phyloP scores from a whole-genome alignment of 2,797 vertebrate species.

The Petrocephalus sullivani region DNA sequence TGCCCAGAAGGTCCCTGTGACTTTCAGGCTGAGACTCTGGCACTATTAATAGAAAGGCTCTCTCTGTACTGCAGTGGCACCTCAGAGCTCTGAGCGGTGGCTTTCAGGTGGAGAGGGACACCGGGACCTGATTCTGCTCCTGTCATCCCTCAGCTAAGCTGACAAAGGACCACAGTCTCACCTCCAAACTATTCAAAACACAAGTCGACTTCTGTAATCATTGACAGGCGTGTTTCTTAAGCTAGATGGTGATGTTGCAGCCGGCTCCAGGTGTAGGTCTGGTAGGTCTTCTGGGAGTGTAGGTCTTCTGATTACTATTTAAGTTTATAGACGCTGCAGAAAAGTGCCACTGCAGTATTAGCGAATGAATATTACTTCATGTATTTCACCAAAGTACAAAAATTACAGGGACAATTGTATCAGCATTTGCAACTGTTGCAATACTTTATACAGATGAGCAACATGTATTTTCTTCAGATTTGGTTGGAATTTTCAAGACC shows the following conservation, averaged over 20 bases:
- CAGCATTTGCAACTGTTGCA: not conserved
- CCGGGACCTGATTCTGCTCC: not conserved
- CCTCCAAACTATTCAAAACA: not conserved
- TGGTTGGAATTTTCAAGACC: not conserved
- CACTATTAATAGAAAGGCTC: constrained; percentile 58
- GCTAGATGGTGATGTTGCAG: not conserved
- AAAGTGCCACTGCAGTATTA: not conserved
- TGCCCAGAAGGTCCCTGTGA: constrained; percentile 51
- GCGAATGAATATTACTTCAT: not conserved
- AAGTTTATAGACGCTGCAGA: not conserved
- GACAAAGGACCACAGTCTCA: too few relatives aligned
- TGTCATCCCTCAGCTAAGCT: not conserved
- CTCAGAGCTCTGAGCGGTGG: constrained; percentile 22
- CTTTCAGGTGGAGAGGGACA: not conserved
- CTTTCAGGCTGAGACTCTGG: constrained; percentile 51
- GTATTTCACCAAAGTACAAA: not conserved
- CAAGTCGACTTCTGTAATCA: not conserved
- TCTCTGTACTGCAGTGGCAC: constrained; percentile 56
- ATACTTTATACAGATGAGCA: not conserved
- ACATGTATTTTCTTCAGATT: not conserved
- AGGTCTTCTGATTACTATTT: not conserved
- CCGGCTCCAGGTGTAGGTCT: not conserved
- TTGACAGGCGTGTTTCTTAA: not conserved
- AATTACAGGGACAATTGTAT: not conserved
- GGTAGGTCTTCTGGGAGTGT: too few relatives aligned